A percentile compares a stretch with the other conserved stretches of the same genome.
These are phyloP conservation scores for Nysson spinosus DNA, from an alignment of 2,888 invertebrate species.

Conservation along the genomic window DNA sequence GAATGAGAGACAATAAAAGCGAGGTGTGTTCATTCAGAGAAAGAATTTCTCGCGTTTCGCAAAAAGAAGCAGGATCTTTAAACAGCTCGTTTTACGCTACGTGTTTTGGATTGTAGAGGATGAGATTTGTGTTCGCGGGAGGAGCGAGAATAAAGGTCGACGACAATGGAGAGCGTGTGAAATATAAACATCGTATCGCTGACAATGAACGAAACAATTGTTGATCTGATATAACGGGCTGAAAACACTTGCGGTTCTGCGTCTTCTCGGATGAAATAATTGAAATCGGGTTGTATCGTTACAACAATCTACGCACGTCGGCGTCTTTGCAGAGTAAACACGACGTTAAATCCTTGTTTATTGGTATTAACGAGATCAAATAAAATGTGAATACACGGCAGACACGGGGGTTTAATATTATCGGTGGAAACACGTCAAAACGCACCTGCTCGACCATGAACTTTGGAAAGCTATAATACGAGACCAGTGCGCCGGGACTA, in stretches of 20 bases:
- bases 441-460: constrained; percentile 29
- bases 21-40: constrained; percentile 43
- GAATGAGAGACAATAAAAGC: constrained; percentile 41
- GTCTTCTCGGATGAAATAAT: neutral
- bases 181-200: neutral
- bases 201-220: neutral
- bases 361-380: no score
- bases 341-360: no score
- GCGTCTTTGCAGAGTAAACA: no score
- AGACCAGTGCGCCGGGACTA: neutral
- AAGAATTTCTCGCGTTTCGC: constrained; percentile 36
- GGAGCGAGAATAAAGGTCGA: constrained; percentile 19
- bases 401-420: neutral
- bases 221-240: neutral
- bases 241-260: constrained; percentile 6
- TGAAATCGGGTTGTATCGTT: no score
- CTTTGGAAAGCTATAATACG: constrained; percentile 11
- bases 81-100: constrained; percentile 16
- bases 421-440: neutral
- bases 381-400: constrained; percentile 8
- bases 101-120: constrained; percentile 20
- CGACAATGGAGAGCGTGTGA: neutral
- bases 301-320: no score
- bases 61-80: constrained; percentile 8
- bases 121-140: no score